Percentiles rank a stretch among this genome's conserved stretches.
phyloP scores from a whole-genome alignment of 2,888 invertebrate species.

The Microctonus aethiopoides region DNA sequence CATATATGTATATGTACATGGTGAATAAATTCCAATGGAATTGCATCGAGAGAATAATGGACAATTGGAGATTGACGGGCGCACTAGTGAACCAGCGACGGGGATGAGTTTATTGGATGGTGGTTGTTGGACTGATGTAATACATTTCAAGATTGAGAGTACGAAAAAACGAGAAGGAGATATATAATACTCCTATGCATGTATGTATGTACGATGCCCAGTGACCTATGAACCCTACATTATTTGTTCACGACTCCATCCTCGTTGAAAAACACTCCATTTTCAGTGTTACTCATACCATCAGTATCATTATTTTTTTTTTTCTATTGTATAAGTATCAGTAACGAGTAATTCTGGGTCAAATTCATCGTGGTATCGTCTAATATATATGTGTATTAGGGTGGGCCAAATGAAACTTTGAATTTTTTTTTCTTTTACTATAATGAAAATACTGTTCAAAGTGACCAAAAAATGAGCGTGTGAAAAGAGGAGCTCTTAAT shows the following conservation, averaged over 20 bases:
- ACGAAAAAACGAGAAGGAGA: not conserved
- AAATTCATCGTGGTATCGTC: not conserved
- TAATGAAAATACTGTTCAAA: too few relatives aligned
- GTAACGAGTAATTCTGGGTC: slow-evolving; percentile 20
- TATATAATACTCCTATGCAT: too few relatives aligned
- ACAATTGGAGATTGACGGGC: not conserved
- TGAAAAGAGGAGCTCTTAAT: too few relatives aligned
- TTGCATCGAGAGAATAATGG: not conserved
- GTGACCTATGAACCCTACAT: slow-evolving; percentile 14
- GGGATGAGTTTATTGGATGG: not conserved
- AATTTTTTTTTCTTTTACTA: too few relatives aligned
- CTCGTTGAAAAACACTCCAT: not conserved
- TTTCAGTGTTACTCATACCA: not conserved
- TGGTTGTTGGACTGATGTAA: not conserved
- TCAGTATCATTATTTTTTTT: slow-evolving; percentile 21
- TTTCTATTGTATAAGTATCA: slow-evolving; percentile 20
- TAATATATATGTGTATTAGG: not conserved
- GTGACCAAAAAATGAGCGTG: too few relatives aligned
- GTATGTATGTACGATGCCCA: not conserved
- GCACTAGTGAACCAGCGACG: not conserved
- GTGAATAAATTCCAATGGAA: not conserved
- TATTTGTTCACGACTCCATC: not conserved
- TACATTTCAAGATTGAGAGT: not conserved
- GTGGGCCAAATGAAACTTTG: too few relatives aligned
- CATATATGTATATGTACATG: too few relatives aligned